A percentile compares a stretch with the other conserved stretches of the same genome.
Evolutionary conservation across 2,888 invertebrate species (phyloP).

Genomic region (Drosophila kambysellisi): DNA sequence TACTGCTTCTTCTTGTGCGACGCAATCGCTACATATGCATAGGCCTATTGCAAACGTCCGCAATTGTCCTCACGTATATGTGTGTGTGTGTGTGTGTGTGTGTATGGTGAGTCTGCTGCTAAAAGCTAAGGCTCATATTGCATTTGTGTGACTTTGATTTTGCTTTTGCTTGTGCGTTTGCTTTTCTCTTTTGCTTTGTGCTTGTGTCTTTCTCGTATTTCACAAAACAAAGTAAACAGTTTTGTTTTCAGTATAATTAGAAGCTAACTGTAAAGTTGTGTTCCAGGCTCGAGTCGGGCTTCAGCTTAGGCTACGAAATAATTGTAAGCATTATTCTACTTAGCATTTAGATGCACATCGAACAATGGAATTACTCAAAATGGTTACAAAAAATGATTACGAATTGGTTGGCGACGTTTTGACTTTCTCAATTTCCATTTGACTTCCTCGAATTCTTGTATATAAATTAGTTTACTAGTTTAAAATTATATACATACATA

Average conservation of each 20-base stretch:
- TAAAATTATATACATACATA: conserved; percentile 69
- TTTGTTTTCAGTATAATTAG: conserved; percentile 26
- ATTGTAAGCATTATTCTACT: conserved; percentile 42
- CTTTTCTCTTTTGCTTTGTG: neutral
- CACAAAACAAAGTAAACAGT: neutral
- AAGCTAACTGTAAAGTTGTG: conserved; percentile 56
- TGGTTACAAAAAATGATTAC: conserved; percentile 71
- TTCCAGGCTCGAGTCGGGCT: conserved; percentile 13
- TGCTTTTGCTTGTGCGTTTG: conserved; percentile 1
- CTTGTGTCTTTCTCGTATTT: conserved; percentile 5
- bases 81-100: conserved; percentile 5
- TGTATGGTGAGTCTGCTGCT: neutral
- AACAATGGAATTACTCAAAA: conserved; percentile 63
- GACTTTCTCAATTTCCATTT: conserved; percentile 7
- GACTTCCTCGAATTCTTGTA: conserved; percentile 31
- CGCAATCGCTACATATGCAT: neutral
- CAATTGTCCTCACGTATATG: neutral
- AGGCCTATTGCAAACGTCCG: neutral
- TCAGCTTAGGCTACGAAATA: conserved; percentile 21
- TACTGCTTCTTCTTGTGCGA: neutral
- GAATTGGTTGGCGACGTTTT: conserved; percentile 71
- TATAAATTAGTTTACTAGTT: conserved; percentile 64
- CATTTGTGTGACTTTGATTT: conserved; percentile 6
- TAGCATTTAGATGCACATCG: conserved; percentile 35
- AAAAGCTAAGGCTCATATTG: conserved; percentile 20